These are phyloP conservation scores for Hypotaenidia philippensis DNA, from an alignment of 2,797 vertebrate species.

Conservation along the genomic window DNA sequence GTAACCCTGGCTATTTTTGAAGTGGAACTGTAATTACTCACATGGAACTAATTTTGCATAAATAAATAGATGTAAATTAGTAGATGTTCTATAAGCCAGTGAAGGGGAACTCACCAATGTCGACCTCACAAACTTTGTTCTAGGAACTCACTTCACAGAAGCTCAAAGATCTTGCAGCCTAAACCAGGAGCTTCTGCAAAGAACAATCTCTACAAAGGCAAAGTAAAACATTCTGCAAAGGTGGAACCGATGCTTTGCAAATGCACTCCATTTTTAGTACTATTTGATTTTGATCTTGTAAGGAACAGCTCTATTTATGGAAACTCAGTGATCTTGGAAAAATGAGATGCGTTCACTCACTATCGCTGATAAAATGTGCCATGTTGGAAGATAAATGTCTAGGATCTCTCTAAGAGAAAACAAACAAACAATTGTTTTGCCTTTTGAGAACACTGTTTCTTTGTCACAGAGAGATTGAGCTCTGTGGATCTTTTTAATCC, in stretches of 20 bases:
- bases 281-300: slow-evolving; percentile 9
- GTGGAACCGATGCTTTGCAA: neutral
- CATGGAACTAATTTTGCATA: neutral
- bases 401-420: slow-evolving; percentile 43
- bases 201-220: neutral
- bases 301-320: slow-evolving; percentile 37
- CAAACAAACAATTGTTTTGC: slow-evolving; percentile 63
- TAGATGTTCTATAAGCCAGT: neutral
- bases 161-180: neutral
- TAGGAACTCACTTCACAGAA: neutral
- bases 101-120: neutral
- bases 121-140: neutral
- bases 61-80: neutral
- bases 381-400: slow-evolving; percentile 54
- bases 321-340: slow-evolving; percentile 23
- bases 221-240: neutral
- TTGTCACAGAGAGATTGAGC: slow-evolving; percentile 63
- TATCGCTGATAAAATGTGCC: slow-evolving; percentile 4
- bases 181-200: neutral
- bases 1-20: neutral
- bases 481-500: slow-evolving; percentile 62
- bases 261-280: neutral
- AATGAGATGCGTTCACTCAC: neutral
- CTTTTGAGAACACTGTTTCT: slow-evolving; percentile 55
- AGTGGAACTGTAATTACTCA: neutral